phyloP scores from a whole-genome alignment of 1,140 invertebrate genomes.

The Magallana gigas region DNA sequence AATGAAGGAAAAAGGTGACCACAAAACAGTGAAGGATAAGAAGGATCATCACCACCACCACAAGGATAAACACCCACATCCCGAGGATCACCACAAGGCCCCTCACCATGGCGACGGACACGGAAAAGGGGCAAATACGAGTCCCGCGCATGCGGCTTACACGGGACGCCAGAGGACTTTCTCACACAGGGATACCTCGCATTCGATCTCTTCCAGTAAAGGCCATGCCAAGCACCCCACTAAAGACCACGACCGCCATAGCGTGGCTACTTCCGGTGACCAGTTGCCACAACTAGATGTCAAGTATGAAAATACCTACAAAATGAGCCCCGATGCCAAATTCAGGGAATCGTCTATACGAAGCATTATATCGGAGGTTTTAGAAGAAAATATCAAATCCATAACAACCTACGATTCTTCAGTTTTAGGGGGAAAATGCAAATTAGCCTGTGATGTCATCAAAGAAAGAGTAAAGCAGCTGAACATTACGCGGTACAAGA shows the following conservation, averaged over 20 bases:
- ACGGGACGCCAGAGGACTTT: constrained; percentile 53
- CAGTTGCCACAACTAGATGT: constrained; percentile 53
- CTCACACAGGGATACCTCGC: constrained; percentile 54
- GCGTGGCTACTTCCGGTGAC: constrained; percentile 56
- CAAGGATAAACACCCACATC: constrained; percentile 15
- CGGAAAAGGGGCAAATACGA: constrained; percentile 40
- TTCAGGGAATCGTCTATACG: constrained; percentile 62
- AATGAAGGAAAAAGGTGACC: constrained; percentile 38
- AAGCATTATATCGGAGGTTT: constrained; percentile 65
- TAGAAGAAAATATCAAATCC: constrained; percentile 67
- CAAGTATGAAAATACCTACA: constrained; percentile 73
- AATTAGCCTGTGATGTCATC: constrained; percentile 69
- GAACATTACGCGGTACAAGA: constrained; percentile 72
- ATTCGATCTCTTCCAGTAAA: constrained; percentile 53
- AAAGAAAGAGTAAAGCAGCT: constrained; percentile 71
- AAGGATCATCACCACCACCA: constrained; percentile 4
- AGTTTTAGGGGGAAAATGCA: constrained; percentile 61
- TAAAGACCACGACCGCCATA: constrained; percentile 59
- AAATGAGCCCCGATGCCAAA: constrained; percentile 67
- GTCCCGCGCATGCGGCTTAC: constrained; percentile 50
- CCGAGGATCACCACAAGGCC: constrained; percentile 20
- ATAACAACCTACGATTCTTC: constrained; percentile 61
- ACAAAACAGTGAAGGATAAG: not conserved
- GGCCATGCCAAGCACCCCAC: constrained; percentile 41
- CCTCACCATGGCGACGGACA: constrained; percentile 31